These are phyloP conservation scores for Nomia melanderi DNA, from an alignment of 1,140 invertebrate species.

Conservation along the genomic window DNA sequence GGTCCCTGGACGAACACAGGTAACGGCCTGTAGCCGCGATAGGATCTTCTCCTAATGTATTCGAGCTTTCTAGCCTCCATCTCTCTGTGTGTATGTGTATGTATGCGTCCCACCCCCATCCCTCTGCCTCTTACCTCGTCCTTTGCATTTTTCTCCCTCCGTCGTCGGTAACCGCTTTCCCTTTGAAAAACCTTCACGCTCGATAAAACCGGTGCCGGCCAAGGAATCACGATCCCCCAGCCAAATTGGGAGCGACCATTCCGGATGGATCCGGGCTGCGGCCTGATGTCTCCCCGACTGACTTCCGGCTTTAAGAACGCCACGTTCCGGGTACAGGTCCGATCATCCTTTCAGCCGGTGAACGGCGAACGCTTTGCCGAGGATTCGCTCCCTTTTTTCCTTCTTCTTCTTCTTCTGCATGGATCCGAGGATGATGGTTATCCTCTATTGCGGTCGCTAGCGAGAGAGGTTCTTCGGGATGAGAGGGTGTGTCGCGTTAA, in stretches of 20 bases:
- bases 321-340: neutral
- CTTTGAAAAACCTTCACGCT: constrained; percentile 47
- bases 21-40: constrained; percentile 67
- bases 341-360: neutral
- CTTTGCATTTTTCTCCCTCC: neutral
- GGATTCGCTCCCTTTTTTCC: too few relatives aligned
- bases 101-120: neutral
- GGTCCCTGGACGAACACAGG: constrained; percentile 65
- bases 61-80: constrained; percentile 44
- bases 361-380: neutral
- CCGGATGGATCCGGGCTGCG: constrained; percentile 7
- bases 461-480: too few relatives aligned
- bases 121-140: neutral
- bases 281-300: constrained; percentile 2
- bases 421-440: too few relatives aligned
- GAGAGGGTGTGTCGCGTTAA: too few relatives aligned
- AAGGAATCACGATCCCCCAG: constrained; percentile 38
- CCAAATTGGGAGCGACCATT: constrained; percentile 30
- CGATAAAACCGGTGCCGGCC: constrained; percentile 35
- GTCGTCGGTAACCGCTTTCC: constrained; percentile 15
- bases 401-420: neutral
- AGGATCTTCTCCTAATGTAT: constrained; percentile 71
- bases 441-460: too few relatives aligned
- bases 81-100: neutral
- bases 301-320: constrained; percentile 26